phyloP scores from a whole-genome alignment of 2,888 invertebrate genomes.

The Xestoiulus laeticollis region DNA sequence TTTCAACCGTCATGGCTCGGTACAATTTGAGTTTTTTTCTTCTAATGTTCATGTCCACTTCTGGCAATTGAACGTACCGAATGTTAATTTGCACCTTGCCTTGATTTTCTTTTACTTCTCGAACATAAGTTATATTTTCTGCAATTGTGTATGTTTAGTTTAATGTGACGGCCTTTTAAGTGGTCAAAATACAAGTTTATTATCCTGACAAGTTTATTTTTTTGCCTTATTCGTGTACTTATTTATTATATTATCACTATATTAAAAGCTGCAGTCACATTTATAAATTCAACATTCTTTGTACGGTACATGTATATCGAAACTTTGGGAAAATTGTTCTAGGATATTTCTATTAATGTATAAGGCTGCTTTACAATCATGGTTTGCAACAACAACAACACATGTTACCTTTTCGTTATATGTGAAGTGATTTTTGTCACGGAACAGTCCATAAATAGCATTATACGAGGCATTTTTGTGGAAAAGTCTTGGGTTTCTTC shows the following conservation, averaged over 20 bases:
- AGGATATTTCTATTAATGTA: neutral
- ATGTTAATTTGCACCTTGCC: neutral
- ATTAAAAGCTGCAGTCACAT: conserved; percentile 28
- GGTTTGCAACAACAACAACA: neutral
- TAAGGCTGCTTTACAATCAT: neutral
- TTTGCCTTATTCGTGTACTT: conserved; percentile 11
- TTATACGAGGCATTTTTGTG: neutral
- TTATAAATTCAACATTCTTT: conserved; percentile 1
- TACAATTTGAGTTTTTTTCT: neutral
- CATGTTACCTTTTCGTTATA: too few species aligned
- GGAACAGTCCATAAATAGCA: neutral
- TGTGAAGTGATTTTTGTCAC: neutral
- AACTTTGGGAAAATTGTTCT: neutral
- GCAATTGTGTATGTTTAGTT: conserved; percentile 18
- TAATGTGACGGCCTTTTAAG: neutral
- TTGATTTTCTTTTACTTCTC: neutral
- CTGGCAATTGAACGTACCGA: neutral
- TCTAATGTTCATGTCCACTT: too few species aligned
- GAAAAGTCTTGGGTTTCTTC: neutral
- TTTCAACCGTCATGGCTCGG: neutral
- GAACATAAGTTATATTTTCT: neutral
- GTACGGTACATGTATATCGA: neutral
- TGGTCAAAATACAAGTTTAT: neutral
- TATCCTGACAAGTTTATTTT: conserved; percentile 15
- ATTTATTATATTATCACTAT: conserved; percentile 33